Evolutionary conservation across 2,888 invertebrate species (phyloP).

Genomic region (Melikaiella ostensackeni): DNA sequence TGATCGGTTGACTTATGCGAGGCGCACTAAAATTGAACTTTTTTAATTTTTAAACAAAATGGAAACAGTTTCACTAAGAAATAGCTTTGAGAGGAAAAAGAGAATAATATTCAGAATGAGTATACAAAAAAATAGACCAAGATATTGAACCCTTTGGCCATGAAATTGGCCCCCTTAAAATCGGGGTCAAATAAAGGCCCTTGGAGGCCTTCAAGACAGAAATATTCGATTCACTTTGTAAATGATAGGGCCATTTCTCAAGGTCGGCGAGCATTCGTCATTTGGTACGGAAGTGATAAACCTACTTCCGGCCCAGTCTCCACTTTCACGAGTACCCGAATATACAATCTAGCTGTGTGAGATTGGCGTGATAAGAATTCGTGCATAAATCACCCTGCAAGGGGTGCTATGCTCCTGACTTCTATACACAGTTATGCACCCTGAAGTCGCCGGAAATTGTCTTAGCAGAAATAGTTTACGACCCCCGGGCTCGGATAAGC

Average conservation of each 20-base stretch:
- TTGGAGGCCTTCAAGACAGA: neutral
- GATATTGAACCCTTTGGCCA: no score
- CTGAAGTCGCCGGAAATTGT: constrained; percentile 50
- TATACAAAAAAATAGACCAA: no score
- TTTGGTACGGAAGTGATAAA: constrained; percentile 23
- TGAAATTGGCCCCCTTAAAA: no score
- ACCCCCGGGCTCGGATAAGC: constrained; percentile 21
- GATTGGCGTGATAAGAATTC: constrained; percentile 52
- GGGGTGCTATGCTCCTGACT: neutral
- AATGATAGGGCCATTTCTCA: neutral
- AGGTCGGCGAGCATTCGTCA: constrained; percentile 4
- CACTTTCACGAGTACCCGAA: constrained; percentile 1
- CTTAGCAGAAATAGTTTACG: constrained; percentile 42
- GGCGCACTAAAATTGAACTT: no score
- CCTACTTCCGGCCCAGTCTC: constrained; percentile 19
- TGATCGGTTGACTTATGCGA: no score
- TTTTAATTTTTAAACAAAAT: no score
- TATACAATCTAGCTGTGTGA: constrained; percentile 8
- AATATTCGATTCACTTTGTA: neutral
- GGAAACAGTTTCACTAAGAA: no score
- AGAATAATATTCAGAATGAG: no score
- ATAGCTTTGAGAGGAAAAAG: no score
- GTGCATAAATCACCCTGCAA: constrained; percentile 47
- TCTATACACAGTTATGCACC: neutral
- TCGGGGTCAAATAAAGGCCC: no score